These are phyloP conservation scores for Caenorhabditis zanzibari DNA, from an alignment of 2,888 invertebrate genomes.

Conservation along the genomic window DNA sequence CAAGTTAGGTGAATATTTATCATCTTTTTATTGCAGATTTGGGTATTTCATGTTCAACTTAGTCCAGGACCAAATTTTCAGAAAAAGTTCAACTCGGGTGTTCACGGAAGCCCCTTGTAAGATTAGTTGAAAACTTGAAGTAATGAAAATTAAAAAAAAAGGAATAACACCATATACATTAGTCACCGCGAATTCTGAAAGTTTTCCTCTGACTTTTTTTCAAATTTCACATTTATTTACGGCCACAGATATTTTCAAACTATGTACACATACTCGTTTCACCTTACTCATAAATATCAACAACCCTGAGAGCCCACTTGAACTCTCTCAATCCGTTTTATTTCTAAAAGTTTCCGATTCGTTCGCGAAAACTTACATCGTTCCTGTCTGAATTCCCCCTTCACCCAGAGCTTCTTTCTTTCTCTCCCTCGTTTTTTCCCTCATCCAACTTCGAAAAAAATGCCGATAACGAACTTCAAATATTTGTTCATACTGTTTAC, in stretches of 20 bases:
- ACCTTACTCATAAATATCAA: slow-evolving; percentile 42
- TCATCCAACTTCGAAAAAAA: slow-evolving; percentile 21
- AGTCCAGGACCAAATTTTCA: too few relatives aligned
- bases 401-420: slow-evolving; percentile 1
- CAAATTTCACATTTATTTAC: slow-evolving; percentile 20
- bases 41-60: too few relatives aligned
- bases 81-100: too few relatives aligned
- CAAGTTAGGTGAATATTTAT: too few relatives aligned
- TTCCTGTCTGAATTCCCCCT: slow-evolving; percentile 38
- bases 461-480: slow-evolving; percentile 59
- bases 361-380: slow-evolving; percentile 38
- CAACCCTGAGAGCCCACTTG: slow-evolving; percentile 24
- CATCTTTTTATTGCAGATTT: too few relatives aligned
- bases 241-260: slow-evolving; percentile 16
- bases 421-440: not conserved
- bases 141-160: too few relatives aligned
- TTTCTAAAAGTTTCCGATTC: slow-evolving; percentile 31
- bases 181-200: too few relatives aligned
- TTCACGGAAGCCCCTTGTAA: too few relatives aligned
- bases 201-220: too few relatives aligned
- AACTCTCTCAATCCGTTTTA: slow-evolving; percentile 32
- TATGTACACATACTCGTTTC: slow-evolving; percentile 12
- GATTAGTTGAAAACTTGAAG: too few relatives aligned
- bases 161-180: too few relatives aligned
- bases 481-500: slow-evolving; percentile 67